Evolutionary conservation across 1,140 invertebrate genomes (phyloP).

Genomic region (Phortica variegata): DNA sequence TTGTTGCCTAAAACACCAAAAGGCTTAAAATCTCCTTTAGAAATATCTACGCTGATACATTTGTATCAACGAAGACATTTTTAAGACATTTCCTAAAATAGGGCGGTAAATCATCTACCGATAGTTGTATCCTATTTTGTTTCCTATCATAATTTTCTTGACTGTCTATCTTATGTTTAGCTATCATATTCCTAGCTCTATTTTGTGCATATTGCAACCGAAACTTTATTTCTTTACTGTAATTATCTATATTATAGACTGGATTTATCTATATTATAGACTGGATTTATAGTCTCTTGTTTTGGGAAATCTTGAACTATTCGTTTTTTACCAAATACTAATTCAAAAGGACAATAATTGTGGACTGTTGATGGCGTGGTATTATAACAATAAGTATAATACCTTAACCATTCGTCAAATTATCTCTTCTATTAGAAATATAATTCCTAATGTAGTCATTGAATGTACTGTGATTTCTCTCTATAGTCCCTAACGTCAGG

Average conservation of each 20-base stretch:
- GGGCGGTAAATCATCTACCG: not conserved
- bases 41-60: too few species aligned
- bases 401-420: constrained; percentile 1
- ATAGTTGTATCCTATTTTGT: not conserved
- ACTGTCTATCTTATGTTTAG: not conserved
- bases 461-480: constrained; percentile 5
- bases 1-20: too few species aligned
- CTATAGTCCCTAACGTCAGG: constrained; percentile 1
- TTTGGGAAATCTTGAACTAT: too few species aligned
- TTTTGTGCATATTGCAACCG: not conserved
- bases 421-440: not conserved
- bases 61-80: too few species aligned
- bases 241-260: constrained; percentile 1
- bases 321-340: not conserved
- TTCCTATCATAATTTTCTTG: not conserved
- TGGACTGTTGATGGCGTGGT: not conserved
- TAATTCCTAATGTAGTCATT: too few species aligned
- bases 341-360: constrained; percentile 5
- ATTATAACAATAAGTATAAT: constrained; percentile 9
- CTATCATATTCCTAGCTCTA: not conserved
- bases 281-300: not conserved
- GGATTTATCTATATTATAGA: not conserved
- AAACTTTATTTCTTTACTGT: constrained; percentile 4
- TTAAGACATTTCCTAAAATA: too few species aligned
- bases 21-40: too few species aligned